Base-by-base conservation (phyloP, 2,113 vertebrate genomes). In the Elephantulus edwardii region DNA sequence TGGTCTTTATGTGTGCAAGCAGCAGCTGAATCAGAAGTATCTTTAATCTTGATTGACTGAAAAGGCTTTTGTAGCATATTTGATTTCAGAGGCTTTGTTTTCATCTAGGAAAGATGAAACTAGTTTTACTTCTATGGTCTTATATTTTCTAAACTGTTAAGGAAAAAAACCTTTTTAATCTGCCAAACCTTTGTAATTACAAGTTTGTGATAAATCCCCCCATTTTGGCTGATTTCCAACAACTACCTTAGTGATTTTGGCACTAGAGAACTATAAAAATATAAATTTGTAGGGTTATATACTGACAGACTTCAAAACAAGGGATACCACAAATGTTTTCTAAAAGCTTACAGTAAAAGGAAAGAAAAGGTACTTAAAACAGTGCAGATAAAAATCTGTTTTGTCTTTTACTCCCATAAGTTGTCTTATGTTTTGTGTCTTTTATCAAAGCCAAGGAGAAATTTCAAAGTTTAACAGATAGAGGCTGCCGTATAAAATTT, bases 51-150 rank as follows among this genome's bases (percentile, higher is more conserved):
- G 76, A 78, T 9, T 72, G 52, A 8, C 70, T 93, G 91, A 62
- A 91, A 78, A 78, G 71, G 72, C 16, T 91, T 94, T 83, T 93
- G 95, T 58, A 89, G 16, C 0, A 88, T 74, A 85, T 95, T 64
- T 62, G 84, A 85, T 76, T 71, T 78, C 91, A 77, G 16, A 93
- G 86, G 52, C 86, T 88, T 93, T 95, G 90, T 90, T 93, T 95
- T 96, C 16, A 86, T 87, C 97, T 98, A 96, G 90, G 46, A 81
- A 74, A 95, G 64, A 95, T 78, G 16, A 95, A 42, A 88, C n/a
- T n/a, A 79, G 79, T 28, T 40, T 83, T 75, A 91, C 74, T 76
- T 72, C 14, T 72, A 38, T 84, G 78, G 75, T 89, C 54, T 83
- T 8, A 68, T 66, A 20, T 44, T 80, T 86, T 60, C 33, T 74